These are phyloP conservation scores for Monochamus saltuarius DNA, from an alignment of 1,140 invertebrate species.

Conservation along the genomic window DNA sequence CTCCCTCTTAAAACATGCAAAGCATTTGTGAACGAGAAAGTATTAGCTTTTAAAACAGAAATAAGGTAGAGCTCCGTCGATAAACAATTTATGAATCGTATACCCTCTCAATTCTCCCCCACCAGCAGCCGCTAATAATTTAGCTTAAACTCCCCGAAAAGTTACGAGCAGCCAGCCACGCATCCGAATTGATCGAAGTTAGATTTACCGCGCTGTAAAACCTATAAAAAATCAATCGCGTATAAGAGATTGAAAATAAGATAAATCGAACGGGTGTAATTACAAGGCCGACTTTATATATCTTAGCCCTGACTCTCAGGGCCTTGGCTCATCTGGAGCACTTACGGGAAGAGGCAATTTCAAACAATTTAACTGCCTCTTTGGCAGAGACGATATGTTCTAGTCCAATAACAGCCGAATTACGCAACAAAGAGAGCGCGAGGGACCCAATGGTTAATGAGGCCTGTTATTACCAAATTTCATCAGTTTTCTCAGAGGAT, in stretches of 20 bases:
- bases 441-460: too few species aligned
- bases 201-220: neutral
- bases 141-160: neutral
- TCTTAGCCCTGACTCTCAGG: conserved; percentile 1
- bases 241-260: conserved; percentile 9
- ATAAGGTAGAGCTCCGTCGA: neutral
- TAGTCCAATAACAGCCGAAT: too few species aligned
- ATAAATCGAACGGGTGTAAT: neutral
- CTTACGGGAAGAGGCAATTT: conserved; percentile 5
- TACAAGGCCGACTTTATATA: conserved; percentile 4
- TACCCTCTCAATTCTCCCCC: neutral
- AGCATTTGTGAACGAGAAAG: neutral
- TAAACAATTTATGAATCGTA: neutral
- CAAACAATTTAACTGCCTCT: conserved; percentile 6
- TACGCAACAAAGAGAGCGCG: too few species aligned
- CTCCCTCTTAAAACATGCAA: too few species aligned
- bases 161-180: neutral
- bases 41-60: neutral
- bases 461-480: too few species aligned
- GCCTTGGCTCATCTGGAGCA: neutral
- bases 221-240: conserved; percentile 12
- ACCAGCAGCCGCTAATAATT: neutral
- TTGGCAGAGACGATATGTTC: conserved; percentile 2
- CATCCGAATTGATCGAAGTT: neutral
- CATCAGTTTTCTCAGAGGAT: too few species aligned